A percentile compares a stretch with the other conserved stretches of the same genome.
phyloP scores from a whole-genome alignment of 2,113 vertebrate genomes.

The Thalassarche chlororhynchos region DNA sequence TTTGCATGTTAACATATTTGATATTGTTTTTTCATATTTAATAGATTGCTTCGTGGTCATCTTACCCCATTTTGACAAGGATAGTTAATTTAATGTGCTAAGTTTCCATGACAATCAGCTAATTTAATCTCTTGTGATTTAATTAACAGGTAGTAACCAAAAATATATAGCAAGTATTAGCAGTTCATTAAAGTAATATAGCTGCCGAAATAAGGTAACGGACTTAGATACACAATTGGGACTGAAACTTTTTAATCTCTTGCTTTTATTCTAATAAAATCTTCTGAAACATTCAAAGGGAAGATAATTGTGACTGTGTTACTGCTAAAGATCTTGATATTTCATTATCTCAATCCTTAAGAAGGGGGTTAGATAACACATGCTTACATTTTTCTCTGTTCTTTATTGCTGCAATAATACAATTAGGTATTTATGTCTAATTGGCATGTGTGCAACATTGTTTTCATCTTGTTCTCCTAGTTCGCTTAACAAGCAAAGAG shows the following conservation, averaged over 20 bases:
- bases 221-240: not conserved
- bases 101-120: constrained; percentile 7
- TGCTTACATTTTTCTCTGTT: not conserved
- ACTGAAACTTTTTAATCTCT: not conserved
- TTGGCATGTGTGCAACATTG: not conserved
- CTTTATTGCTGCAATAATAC: not conserved
- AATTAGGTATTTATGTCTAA: not conserved
- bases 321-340: not conserved
- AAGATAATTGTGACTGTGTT: not conserved
- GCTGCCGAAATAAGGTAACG: not conserved
- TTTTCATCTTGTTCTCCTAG: not conserved
- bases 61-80: not conserved
- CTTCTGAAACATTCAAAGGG: not conserved
- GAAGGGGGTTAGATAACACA: not conserved
- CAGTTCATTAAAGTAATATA: not conserved
- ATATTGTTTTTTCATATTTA: not conserved
- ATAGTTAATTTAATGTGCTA: not conserved
- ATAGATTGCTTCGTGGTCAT: not conserved
- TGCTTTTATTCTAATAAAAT: not conserved
- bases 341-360: not conserved
- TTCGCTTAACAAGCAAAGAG: not conserved
- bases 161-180: not conserved
- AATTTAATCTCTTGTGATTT: not conserved
- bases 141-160: constrained; percentile 16
- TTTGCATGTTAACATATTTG: not conserved